phyloP scores from a whole-genome alignment of 2,797 vertebrate genomes.

The Brachyalestes nurse region DNA sequence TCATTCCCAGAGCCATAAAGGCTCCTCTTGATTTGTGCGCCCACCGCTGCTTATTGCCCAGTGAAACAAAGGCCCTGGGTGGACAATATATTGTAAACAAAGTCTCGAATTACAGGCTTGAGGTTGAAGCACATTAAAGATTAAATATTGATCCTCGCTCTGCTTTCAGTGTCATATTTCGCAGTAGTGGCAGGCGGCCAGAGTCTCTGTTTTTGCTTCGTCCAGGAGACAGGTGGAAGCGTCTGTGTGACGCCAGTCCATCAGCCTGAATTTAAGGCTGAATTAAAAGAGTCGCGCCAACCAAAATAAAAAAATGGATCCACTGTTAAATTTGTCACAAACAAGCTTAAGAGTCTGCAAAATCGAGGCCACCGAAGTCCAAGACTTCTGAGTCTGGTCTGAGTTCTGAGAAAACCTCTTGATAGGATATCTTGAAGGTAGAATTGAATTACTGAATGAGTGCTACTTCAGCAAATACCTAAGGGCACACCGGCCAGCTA shows the following conservation, averaged over 20 bases:
- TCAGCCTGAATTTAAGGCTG: conserved; percentile 18
- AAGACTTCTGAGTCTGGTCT: neutral
- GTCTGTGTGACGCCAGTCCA: conserved; percentile 29
- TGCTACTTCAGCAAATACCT: neutral
- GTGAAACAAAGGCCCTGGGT: conserved; percentile 35
- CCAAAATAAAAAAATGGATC: neutral
- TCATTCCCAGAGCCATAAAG: conserved; percentile 33
- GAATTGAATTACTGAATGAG: neutral
- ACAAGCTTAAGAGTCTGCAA: neutral
- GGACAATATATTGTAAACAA: conserved; percentile 58
- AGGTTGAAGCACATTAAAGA: conserved; percentile 53
- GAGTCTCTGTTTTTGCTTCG: neutral
- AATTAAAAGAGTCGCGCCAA: neutral
- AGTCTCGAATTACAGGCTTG: conserved; percentile 28
- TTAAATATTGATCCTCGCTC: conserved; percentile 56
- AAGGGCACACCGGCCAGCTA: neutral
- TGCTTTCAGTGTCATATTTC: conserved; percentile 42
- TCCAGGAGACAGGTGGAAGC: neutral
- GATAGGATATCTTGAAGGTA: neutral
- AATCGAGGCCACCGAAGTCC: too few relatives aligned
- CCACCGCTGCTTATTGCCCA: conserved; percentile 43
- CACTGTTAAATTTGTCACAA: neutral
- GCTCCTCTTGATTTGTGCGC: conserved; percentile 60
- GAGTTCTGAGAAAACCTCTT: neutral
- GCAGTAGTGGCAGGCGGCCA: neutral